A percentile compares a stretch with the other conserved stretches of the same genome.
Conservation (phyloP, 2,113 vertebrate species). For the Hyperopisus bebe region DNA sequence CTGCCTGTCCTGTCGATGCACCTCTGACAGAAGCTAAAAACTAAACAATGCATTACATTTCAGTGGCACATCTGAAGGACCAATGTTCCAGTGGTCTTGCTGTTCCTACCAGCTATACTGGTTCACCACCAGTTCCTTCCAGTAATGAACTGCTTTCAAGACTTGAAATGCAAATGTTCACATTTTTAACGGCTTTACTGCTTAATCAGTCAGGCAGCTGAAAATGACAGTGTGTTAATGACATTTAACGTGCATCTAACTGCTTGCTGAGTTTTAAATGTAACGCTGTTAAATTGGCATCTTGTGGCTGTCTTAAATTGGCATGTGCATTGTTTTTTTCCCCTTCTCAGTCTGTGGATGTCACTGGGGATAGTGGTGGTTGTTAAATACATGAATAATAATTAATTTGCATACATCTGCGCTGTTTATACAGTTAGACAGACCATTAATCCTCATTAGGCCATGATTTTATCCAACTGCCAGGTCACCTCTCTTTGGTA, state of each 20-base stretch:
- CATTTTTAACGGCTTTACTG: background rate
- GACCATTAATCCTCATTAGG: constrained; percentile 16
- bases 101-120: background rate
- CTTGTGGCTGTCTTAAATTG: constrained; percentile 1
- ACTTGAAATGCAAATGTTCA: background rate
- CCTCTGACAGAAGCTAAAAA: background rate
- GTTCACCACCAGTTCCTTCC: background rate
- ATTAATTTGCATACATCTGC: constrained; percentile 12
- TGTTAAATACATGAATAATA: constrained; percentile 16
- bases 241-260: background rate
- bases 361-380: background rate
- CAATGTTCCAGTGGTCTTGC: background rate
- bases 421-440: constrained; percentile 10
- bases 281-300: background rate
- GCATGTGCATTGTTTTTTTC: background rate
- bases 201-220: background rate
- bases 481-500: constrained; percentile 14
- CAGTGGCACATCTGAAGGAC: background rate
- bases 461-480: constrained; percentile 4
- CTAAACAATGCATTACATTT: background rate
- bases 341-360: background rate
- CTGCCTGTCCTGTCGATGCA: background rate
- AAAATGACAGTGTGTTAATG: background rate
- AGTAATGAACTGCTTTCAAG: background rate
- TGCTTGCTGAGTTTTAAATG: background rate